These are phyloP conservation scores for Lydus trimaculatus DNA, from an alignment of 2,888 invertebrate species.

Conservation along the genomic window DNA sequence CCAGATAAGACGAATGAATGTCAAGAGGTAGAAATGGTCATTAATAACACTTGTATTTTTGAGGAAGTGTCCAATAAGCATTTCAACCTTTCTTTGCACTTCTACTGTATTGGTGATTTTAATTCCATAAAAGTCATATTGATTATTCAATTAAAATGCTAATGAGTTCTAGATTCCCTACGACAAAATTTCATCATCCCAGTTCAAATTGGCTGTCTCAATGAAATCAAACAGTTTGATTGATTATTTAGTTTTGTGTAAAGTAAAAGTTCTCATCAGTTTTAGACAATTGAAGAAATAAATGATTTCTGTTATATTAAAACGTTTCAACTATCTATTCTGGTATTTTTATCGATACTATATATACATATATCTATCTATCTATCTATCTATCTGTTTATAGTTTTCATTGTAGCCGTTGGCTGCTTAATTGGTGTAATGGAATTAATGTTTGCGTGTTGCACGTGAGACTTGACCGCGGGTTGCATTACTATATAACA, in stretches of 20 bases:
- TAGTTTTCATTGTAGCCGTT: slow-evolving; percentile 6
- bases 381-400: background rate
- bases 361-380: background rate
- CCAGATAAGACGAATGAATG: too few relatives aligned
- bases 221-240: background rate
- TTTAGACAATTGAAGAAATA: background rate
- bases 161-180: background rate
- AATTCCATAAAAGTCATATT: background rate
- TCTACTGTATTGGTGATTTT: background rate
- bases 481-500: slow-evolving; percentile 9
- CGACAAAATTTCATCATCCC: background rate
- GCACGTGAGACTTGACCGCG: slow-evolving; percentile 12
- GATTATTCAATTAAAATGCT: background rate
- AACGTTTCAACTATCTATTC: background rate
- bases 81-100: background rate
- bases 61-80: too few relatives aligned
- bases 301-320: background rate
- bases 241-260: background rate
- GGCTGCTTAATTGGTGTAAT: slow-evolving; percentile 13
- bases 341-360: background rate
- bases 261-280: background rate
- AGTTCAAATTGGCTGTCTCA: background rate
- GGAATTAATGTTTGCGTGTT: slow-evolving; percentile 14
- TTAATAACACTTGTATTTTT: too few relatives aligned
- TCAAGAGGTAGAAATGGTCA: too few relatives aligned